A percentile compares a stretch with the other conserved stretches of the same genome.
phyloP scores from a whole-genome alignment of 2,797 vertebrate genomes.

The Pelodytes ibericus region DNA sequence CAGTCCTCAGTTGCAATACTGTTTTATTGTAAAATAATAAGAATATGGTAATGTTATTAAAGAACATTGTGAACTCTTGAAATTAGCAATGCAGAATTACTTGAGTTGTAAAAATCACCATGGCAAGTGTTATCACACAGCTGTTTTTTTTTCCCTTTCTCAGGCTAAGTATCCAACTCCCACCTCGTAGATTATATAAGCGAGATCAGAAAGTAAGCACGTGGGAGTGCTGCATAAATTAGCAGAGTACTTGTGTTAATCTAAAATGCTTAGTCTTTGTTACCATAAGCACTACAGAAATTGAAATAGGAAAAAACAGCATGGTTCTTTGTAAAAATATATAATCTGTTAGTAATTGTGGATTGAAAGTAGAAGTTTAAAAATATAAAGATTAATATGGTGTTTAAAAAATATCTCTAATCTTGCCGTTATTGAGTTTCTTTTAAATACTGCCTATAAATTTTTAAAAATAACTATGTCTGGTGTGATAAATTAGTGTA shows the following conservation, averaged over 20 bases:
- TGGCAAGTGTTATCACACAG: slow-evolving; percentile 52
- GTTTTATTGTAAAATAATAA: background rate
- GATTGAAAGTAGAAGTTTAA: background rate
- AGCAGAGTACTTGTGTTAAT: slow-evolving; percentile 44
- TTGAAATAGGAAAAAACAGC: background rate
- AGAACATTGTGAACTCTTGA: slow-evolving; percentile 38
- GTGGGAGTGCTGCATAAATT: slow-evolving; percentile 53
- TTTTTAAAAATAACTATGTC: no score
- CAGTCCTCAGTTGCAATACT: background rate
- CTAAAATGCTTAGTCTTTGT: slow-evolving; percentile 24
- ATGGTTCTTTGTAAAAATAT: background rate
- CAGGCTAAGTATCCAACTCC: slow-evolving; percentile 49
- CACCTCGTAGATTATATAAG: slow-evolving; percentile 54
- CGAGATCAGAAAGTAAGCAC: slow-evolving; percentile 47
- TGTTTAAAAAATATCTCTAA: background rate
- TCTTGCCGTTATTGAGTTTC: no score
- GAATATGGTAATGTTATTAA: slow-evolving; percentile 45
- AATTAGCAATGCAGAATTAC: slow-evolving; percentile 51
- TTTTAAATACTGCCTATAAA: no score
- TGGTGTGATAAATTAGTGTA: no score
- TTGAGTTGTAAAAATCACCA: slow-evolving; percentile 52
- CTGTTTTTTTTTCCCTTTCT: slow-evolving; percentile 30
- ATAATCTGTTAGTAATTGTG: background rate
- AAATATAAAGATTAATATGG: background rate
- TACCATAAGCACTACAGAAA: slow-evolving; percentile 6